A percentile compares a stretch with the other conserved stretches of the same genome.
These are phyloP conservation scores for Platycheirus albimanus DNA, from an alignment of 2,888 invertebrate genomes.

Conservation along the genomic window DNA sequence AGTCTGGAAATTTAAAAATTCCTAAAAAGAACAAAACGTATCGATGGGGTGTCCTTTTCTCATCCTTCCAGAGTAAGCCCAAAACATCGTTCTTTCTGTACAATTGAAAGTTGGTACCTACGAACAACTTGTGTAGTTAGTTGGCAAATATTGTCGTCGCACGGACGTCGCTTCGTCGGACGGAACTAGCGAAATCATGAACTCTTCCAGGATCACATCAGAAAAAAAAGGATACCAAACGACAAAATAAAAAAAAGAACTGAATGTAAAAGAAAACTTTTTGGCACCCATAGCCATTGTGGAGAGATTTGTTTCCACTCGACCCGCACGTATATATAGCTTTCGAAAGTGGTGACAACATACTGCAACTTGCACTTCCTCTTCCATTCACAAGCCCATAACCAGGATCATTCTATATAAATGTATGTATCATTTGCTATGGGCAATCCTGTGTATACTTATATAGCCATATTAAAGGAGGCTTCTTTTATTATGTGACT, in stretches of 20 bases:
- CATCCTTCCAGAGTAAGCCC: slow-evolving; percentile 10
- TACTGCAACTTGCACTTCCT: slow-evolving; percentile 72
- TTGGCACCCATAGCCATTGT: slow-evolving; percentile 70
- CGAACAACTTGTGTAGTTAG: slow-evolving; percentile 65
- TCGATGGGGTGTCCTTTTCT: slow-evolving; percentile 26
- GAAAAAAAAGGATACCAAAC: slow-evolving; percentile 7
- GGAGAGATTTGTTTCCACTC: slow-evolving; percentile 55
- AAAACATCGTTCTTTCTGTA: slow-evolving; percentile 27
- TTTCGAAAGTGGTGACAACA: slow-evolving; percentile 56
- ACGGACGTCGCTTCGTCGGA: slow-evolving; percentile 56
- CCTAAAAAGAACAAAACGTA: slow-evolving; percentile 44
- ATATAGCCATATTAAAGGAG: slow-evolving; percentile 17
- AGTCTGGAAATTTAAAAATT: slow-evolving; percentile 69
- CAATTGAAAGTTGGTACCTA: slow-evolving; percentile 69
- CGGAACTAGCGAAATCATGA: slow-evolving; percentile 72
- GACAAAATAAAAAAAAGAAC: slow-evolving; percentile 4
- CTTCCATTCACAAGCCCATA: slow-evolving; percentile 35
- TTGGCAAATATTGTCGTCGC: slow-evolving; percentile 69
- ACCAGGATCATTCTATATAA: slow-evolving; percentile 19
- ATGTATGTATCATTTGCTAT: too few relatives aligned
- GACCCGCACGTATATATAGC: slow-evolving; percentile 21
- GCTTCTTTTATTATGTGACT: slow-evolving; percentile 66
- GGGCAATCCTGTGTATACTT: background rate
- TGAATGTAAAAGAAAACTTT: slow-evolving; percentile 54
- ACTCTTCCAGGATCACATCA: slow-evolving; percentile 52